These are phyloP conservation scores for Ochotona princeps DNA, from an alignment of 2,113 vertebrate genomes.

Conservation along the genomic window DNA sequence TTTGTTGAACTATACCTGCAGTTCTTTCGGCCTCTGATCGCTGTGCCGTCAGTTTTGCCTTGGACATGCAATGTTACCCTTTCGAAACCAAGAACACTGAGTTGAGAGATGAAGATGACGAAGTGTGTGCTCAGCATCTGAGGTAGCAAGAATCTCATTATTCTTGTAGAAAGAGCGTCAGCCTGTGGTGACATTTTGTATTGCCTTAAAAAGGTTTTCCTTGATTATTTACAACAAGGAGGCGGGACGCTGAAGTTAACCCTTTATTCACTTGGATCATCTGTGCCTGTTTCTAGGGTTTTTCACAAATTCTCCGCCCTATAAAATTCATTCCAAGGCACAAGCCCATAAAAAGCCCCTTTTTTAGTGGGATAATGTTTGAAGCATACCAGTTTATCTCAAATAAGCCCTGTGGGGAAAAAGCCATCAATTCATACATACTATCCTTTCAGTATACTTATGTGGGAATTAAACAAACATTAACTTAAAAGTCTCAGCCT, in stretches of 20 bases:
- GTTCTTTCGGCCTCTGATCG: not conserved
- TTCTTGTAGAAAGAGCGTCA: slow-evolving; percentile 90
- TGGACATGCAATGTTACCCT: slow-evolving; percentile 40
- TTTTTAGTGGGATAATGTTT: not conserved
- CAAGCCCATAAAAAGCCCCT: not conserved
- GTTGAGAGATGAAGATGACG: slow-evolving; percentile 75
- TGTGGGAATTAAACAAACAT: slow-evolving; percentile 21
- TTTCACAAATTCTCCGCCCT: slow-evolving; percentile 29
- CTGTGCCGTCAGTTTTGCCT: not conserved
- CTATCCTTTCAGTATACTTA: not conserved
- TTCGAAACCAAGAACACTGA: slow-evolving; percentile 70
- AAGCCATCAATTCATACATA: not conserved
- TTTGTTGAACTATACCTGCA: not conserved
- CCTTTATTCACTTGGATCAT: slow-evolving; percentile 64
- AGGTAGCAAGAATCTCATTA: slow-evolving; percentile 73
- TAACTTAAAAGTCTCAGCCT: slow-evolving; percentile 34
- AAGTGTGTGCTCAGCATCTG: slow-evolving; percentile 73
- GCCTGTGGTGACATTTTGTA: slow-evolving; percentile 88
- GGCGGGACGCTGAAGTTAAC: slow-evolving; percentile 67
- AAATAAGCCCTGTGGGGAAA: not conserved
- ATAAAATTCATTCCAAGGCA: not conserved
- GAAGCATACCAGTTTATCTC: not conserved
- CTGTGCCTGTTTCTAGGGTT: not conserved
- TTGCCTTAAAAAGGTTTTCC: slow-evolving; percentile 79
- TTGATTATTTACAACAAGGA: slow-evolving; percentile 66